Conservation (phyloP, 2,797 vertebrate genomes). For the Tangara arthus region DNA sequence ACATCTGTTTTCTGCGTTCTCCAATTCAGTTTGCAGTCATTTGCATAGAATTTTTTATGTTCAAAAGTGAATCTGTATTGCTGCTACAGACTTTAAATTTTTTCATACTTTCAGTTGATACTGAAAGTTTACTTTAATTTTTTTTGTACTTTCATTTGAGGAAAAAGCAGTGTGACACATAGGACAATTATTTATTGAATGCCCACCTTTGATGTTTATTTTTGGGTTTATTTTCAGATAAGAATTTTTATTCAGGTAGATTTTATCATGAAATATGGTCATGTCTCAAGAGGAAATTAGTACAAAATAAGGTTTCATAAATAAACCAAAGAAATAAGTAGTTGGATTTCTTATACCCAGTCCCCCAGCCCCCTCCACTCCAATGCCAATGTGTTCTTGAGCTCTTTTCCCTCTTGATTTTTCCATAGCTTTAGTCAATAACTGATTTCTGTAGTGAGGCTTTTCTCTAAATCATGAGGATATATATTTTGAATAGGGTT, state of each 20-base stretch:
- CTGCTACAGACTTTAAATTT: background rate
- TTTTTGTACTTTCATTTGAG: background rate
- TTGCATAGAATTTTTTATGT: background rate
- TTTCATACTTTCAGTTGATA: background rate
- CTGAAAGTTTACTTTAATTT: background rate
- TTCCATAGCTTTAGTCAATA: background rate
- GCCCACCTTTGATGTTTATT: background rate
- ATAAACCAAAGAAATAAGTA: background rate
- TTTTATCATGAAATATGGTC: background rate
- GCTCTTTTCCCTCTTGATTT: background rate
- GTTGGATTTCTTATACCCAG: background rate
- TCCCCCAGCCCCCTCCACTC: background rate
- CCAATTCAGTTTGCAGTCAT: slow-evolving; percentile 14
- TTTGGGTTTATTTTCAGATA: background rate
- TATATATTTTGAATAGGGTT: background rate
- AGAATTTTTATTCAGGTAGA: background rate
- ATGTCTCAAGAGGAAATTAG: background rate
- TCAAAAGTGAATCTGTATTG: background rate
- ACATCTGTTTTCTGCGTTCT: slow-evolving; percentile 47
- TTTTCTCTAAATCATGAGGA: background rate
- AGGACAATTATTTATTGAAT: background rate
- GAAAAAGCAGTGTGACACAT: background rate
- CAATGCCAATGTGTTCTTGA: background rate
- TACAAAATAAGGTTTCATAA: background rate
- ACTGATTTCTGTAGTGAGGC: background rate